Base-by-base conservation (phyloP, 2,888 invertebrate species). In the Brachyopa scutellaris region DNA sequence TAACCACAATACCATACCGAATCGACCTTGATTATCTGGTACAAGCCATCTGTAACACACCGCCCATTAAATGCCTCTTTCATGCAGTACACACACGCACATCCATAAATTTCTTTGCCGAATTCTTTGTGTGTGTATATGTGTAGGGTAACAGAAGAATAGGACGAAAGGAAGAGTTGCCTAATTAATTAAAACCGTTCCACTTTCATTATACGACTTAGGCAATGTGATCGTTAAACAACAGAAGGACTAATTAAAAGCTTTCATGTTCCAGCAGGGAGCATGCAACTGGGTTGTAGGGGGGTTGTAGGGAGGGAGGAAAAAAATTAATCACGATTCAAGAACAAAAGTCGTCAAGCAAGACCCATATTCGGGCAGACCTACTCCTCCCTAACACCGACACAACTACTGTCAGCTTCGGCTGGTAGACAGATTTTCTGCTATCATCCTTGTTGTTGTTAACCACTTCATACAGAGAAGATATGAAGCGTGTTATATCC, bases 151-250 rank as follows among this genome's bases (percentile, higher is more conserved):
- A 15, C 11, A 19, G 8, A 40, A 67, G 64, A 61, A 49, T 55
- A 8, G 55, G 29, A 45, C 38, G 59, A 47, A 57, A 51, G 57
- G 55, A 74, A 80, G 80, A 74, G 80, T 80, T 74, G 87, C 85
- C 85, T 87, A 88, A 88, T 88, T 88, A 88, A 88, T 88, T 88
- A 87, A 88, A 88, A 88, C 88, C 87, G 85, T 88, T 87, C 88
- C 83, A 66, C 74, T 83, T 66, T 51, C 70, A 74, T 74, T 82
- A 74, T 78, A 74, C 69, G 59, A 66, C 73, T 69, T 42, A 64
- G 69, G 69, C 74, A 69, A 80, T 69, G 69, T 19, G 74, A 74
- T 74, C 80, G 80, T 80, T 74, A 80, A 74, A 74, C 62, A 74
- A 74, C 57, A 74, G 69, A 80, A 80, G 57, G 53, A 42, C 74